A percentile compares a stretch with the other conserved stretches of the same genome.
Conservation (phyloP, 2,113 vertebrate species). For the Festucalex cinctus region DNA sequence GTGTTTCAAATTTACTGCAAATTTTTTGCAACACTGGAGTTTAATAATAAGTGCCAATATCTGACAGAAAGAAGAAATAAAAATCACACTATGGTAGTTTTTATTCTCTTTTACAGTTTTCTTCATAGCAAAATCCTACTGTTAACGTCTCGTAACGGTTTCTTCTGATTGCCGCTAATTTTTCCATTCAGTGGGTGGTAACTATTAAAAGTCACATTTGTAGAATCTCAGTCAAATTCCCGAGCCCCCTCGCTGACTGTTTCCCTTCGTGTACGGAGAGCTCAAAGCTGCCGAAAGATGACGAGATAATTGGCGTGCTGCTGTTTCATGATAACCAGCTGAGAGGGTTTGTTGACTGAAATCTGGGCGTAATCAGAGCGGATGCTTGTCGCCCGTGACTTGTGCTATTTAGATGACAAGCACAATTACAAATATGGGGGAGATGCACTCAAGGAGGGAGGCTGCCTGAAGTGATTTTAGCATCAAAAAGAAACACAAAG, state of each 20-base stretch:
- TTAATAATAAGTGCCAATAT: background rate
- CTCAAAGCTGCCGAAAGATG: slow-evolving; percentile 33
- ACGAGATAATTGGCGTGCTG: slow-evolving; percentile 45
- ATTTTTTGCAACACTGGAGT: background rate
- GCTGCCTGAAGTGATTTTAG: slow-evolving; percentile 36
- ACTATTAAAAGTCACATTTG: background rate
- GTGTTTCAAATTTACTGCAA: background rate
- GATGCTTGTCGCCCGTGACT: slow-evolving; percentile 40
- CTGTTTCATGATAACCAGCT: slow-evolving; percentile 61
- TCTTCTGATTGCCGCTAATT: background rate
- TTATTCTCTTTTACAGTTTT: background rate
- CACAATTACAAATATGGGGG: slow-evolving; percentile 62
- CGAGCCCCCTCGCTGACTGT: slow-evolving; percentile 6
- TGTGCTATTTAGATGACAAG: slow-evolving; percentile 47
- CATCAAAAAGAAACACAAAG: slow-evolving; percentile 27
- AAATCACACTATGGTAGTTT: background rate
- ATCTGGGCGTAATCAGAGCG: slow-evolving; percentile 53
- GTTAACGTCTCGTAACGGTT: background rate
- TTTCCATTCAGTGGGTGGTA: background rate
- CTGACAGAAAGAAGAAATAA: background rate
- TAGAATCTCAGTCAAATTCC: slow-evolving; percentile 9
- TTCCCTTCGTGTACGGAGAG: slow-evolving; percentile 2
- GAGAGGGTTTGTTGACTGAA: slow-evolving; percentile 57
- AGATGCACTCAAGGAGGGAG: slow-evolving; percentile 30
- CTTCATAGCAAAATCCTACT: background rate